Evolutionary conservation across 2,797 vertebrate species (phyloP).

Genomic region (Botia kubotai): DNA sequence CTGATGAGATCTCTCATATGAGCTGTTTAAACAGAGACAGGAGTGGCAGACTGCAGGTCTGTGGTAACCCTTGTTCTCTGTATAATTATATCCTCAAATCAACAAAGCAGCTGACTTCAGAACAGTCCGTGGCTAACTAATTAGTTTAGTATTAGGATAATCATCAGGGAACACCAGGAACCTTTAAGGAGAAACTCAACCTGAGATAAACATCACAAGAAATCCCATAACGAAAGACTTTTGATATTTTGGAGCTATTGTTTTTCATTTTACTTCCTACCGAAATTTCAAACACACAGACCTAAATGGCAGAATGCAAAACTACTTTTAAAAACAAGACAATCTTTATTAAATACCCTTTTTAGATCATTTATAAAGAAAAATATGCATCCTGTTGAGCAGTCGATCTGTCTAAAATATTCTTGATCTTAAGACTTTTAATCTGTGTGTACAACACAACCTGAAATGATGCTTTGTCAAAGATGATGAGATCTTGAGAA

Average conservation of each 20-base stretch:
- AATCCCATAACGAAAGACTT: too few species aligned
- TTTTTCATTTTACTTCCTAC: too few species aligned
- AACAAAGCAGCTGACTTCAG: not conserved
- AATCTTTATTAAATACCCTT: too few species aligned
- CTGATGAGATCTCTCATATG: constrained; percentile 3
- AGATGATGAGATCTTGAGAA: constrained; percentile 60
- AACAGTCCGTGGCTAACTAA: not conserved
- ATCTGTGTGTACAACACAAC: too few species aligned
- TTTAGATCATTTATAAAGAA: too few species aligned
- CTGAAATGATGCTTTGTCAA: not conserved
- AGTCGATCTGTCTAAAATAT: not conserved
- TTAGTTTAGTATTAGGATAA: not conserved
- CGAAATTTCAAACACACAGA: too few species aligned
- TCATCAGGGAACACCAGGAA: too few species aligned
- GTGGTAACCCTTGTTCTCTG: not conserved
- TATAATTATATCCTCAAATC: not conserved
- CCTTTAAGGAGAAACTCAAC: too few species aligned
- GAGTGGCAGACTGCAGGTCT: not conserved
- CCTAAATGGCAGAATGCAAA: too few species aligned
- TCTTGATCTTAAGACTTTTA: not conserved
- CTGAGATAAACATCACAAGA: too few species aligned
- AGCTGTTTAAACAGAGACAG: not conserved
- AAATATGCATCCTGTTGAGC: too few species aligned
- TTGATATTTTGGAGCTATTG: too few species aligned
- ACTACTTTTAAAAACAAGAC: not conserved